Conservation (phyloP, 2,888 invertebrate species). For the Eurytoma adleriae region DNA sequence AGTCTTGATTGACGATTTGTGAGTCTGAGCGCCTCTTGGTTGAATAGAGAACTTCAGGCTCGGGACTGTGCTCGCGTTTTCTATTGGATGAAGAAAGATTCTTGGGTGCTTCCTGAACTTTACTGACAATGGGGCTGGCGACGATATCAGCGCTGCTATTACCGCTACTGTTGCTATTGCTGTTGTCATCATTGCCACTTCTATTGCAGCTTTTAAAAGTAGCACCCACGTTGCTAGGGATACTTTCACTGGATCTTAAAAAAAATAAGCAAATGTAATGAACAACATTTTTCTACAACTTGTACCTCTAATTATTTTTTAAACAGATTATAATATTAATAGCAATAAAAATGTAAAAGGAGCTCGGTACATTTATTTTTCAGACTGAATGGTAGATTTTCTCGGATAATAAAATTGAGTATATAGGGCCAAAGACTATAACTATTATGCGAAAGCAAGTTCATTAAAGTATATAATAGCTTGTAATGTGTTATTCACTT, state of each 20-base stretch:
- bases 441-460: neutral
- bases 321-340: too few species aligned
- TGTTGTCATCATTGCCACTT: neutral
- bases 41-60: neutral
- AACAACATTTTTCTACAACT: neutral
- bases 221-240: constrained; percentile 28
- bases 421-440: neutral
- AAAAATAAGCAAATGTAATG: neutral
- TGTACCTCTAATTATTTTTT: neutral
- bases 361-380: neutral
- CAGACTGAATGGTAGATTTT: constrained; percentile 46
- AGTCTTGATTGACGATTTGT: too few species aligned
- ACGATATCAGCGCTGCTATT: neutral
- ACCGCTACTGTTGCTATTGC: constrained; percentile 20
- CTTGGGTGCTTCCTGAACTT: constrained; percentile 24
- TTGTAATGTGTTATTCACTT: neutral
- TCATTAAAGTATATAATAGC: neutral
- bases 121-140: neutral
- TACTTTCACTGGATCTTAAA: constrained; percentile 51
- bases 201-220: too few species aligned
- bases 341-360: neutral
- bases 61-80: constrained; percentile 69
- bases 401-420: constrained; percentile 38
- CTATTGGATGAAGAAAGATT: constrained; percentile 59
- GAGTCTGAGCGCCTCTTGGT: constrained; percentile 65